Conservation (phyloP, 2,113 vertebrate genomes). For the Saimiri boliviensis region DNA sequence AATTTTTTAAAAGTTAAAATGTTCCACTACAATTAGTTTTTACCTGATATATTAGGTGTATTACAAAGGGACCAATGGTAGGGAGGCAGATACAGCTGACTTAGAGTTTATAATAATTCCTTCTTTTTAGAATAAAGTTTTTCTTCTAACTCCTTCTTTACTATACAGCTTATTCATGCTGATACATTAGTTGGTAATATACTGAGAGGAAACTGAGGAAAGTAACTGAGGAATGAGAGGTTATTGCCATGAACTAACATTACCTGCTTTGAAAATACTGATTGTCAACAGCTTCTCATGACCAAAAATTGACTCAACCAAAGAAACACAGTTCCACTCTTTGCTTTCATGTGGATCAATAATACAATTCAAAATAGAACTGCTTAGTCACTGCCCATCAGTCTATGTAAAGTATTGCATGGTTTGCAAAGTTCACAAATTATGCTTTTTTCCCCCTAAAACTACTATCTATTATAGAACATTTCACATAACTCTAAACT, state of each 20-base stretch:
- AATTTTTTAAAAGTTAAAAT: not conserved
- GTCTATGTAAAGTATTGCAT: not conserved
- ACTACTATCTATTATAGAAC: not conserved
- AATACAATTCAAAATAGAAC: not conserved
- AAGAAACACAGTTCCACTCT: not conserved
- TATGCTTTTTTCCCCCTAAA: not conserved
- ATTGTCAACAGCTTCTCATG: not conserved
- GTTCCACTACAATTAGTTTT: not conserved
- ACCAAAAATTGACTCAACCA: not conserved
- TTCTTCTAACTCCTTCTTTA: not conserved
- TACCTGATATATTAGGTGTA: not conserved
- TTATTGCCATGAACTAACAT: not conserved
- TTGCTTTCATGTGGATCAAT: not conserved
- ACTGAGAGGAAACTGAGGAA: not conserved
- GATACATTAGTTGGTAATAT: not conserved
- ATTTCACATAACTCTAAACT: not conserved
- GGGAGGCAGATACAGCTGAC: not conserved
- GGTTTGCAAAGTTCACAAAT: not conserved
- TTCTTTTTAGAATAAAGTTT: not conserved
- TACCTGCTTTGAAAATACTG: not conserved
- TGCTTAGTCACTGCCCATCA: not conserved
- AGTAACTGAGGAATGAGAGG: not conserved
- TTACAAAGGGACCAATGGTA: not conserved
- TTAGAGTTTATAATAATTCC: not conserved
- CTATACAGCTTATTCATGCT: not conserved